Evolutionary conservation across 2,888 invertebrate genomes (phyloP).

Genomic region (Epsilonema sp.): DNA sequence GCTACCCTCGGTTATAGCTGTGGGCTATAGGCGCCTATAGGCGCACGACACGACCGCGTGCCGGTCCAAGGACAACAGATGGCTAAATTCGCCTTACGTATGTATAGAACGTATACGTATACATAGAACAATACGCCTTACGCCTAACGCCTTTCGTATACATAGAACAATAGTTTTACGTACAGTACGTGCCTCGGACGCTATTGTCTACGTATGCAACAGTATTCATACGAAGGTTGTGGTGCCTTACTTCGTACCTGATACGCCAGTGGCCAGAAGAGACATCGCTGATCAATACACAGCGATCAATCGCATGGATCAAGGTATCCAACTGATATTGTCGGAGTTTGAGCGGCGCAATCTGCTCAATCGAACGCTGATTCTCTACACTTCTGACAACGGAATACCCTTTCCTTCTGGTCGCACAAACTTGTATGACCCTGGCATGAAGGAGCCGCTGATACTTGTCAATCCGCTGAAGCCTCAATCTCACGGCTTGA

Average conservation of each 20-base stretch:
- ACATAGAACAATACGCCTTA: too few relatives aligned
- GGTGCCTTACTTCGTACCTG: conserved; percentile 60
- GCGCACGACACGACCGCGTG: too few relatives aligned
- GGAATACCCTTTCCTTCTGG: conserved; percentile 75
- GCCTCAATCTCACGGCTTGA: conserved; percentile 36
- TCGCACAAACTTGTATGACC: conserved; percentile 74
- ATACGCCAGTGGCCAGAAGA: conserved; percentile 56
- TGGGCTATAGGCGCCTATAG: too few relatives aligned
- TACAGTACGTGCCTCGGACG: too few relatives aligned
- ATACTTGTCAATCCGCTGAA: conserved; percentile 52
- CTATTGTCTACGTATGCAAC: too few relatives aligned
- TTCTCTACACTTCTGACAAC: conserved; percentile 75
- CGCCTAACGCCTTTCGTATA: too few relatives aligned
- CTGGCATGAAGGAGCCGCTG: conserved; percentile 62
- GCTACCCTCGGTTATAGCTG: too few relatives aligned
- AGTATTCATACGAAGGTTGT: too few relatives aligned
- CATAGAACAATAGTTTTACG: too few relatives aligned
- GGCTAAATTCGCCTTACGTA: too few relatives aligned
- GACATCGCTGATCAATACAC: conserved; percentile 78
- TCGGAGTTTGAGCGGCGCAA: conserved; percentile 51
- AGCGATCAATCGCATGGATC: conserved; percentile 69
- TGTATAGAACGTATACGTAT: too few relatives aligned
- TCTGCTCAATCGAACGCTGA: conserved; percentile 49
- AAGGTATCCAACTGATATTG: conserved; percentile 60
- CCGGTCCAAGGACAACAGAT: too few relatives aligned